Evolutionary conservation across 1,140 invertebrate species (phyloP), one percentile per base, ranked within the genome.

Genomic region (Drosophila baimaii): DNA sequence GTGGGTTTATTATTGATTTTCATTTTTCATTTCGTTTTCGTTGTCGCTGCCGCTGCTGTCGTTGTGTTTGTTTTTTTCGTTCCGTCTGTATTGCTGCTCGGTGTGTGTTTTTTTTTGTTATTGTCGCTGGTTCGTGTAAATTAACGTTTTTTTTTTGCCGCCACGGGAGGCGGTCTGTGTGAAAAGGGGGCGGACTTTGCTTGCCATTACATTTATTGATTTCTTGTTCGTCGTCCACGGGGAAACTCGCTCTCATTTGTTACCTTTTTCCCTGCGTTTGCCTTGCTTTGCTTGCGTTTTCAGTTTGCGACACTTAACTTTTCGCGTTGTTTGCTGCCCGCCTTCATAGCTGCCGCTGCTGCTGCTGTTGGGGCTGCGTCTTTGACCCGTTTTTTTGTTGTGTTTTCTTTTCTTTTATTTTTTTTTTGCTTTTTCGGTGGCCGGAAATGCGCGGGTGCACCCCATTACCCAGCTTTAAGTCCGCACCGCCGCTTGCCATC

Each of bases 171-270:
- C 35, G 49, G 43, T 52, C 54, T 41, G 15, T 41, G 66, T 35
- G 15, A 46, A 39, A 56, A 37, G 27, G 47, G 29, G 59, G 51
- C 44, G 57, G 35, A 5, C 31, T 31, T 37, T 19, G 66, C 78
- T 63, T 77, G 77, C 77, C 83, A 86, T 86, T 86, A 86, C 83
- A 75, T 80, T 83, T 86, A 88, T 88, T 63, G 83, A 88, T 88
- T 88, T 82, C 81, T 33, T 31, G 13, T 44, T 29, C 8, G 25
- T 23, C 25, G 19, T 19, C 31, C 49, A 29, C n/a, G n/a, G 21
- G 29, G 4, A n/a, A 35, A 29, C 43, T 54, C 44, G 29, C 63
- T 52, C 65, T 65, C 49, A 31, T 65, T 71, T 75, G 68, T 61
- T 66, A 64, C 54, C 56, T 54, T 41, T 39, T 66, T 66, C 55